These are phyloP conservation scores for Phaedon cochleariae DNA, from an alignment of 2,888 invertebrate genomes.

Conservation along the genomic window DNA sequence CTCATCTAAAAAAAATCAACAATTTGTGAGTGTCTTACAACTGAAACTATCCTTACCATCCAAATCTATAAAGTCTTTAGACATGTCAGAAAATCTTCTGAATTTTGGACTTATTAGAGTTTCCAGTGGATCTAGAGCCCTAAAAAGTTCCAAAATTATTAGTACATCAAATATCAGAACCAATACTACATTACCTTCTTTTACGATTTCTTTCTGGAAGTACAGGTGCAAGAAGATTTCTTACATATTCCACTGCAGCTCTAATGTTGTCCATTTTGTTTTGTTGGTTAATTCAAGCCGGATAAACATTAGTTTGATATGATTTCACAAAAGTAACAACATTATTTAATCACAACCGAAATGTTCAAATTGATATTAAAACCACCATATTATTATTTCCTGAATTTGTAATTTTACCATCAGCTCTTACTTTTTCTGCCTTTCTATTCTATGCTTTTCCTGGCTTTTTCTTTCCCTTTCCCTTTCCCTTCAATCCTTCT, in stretches of 20 bases:
- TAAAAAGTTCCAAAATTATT: slow-evolving; percentile 24
- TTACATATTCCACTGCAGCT: slow-evolving; percentile 37
- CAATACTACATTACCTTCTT: slow-evolving; percentile 38
- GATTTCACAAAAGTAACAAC: not conserved
- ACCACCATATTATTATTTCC: too few relatives aligned
- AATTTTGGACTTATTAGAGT: slow-evolving; percentile 40
- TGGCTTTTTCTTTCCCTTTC: too few relatives aligned
- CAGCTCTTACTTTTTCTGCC: too few relatives aligned
- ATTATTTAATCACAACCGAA: not conserved
- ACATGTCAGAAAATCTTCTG: slow-evolving; percentile 36
- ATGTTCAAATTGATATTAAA: not conserved
- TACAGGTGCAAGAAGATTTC: slow-evolving; percentile 36
- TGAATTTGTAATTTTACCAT: too few relatives aligned
- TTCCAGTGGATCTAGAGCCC: slow-evolving; percentile 35
- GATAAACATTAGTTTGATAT: slow-evolving; percentile 4
- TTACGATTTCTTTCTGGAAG: slow-evolving; percentile 35
- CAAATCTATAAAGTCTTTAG: slow-evolving; percentile 21
- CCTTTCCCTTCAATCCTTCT: too few relatives aligned
- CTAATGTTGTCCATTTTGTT: slow-evolving; percentile 37
- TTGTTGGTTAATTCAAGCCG: slow-evolving; percentile 24
- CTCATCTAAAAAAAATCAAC: slow-evolving; percentile 23
- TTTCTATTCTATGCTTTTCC: too few relatives aligned
- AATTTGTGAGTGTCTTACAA: not conserved
- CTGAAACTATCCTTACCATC: slow-evolving; percentile 14
- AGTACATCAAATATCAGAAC: not conserved